Percentiles rank a stretch among this genome's conserved stretches.
Conservation (phyloP, 2,888 invertebrate species). For the Epirrhoe tristata region DNA sequence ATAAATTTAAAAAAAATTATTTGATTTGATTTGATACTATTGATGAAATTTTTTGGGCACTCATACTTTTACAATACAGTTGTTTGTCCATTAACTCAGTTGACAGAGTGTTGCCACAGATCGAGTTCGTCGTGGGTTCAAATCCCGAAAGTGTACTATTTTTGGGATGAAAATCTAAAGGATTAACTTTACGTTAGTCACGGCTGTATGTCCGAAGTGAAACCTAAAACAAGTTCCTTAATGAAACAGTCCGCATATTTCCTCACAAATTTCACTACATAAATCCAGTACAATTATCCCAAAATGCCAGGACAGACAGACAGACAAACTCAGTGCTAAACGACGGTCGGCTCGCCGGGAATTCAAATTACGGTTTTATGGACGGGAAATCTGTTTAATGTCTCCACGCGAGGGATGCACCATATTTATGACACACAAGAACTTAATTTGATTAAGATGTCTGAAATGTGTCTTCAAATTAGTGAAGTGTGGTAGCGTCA, state of each 20-base stretch:
- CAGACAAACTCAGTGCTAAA: slow-evolving; percentile 38
- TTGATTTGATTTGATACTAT: too few relatives aligned
- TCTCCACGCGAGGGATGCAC: slow-evolving; percentile 53
- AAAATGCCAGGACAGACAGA: slow-evolving; percentile 40
- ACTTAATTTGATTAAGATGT: slow-evolving; percentile 46
- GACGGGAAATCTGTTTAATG: slow-evolving; percentile 79
- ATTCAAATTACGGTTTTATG: slow-evolving; percentile 83
- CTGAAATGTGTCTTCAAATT: slow-evolving; percentile 11
- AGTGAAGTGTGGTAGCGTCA: neutral
- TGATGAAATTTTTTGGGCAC: too few relatives aligned
- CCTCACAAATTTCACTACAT: slow-evolving; percentile 13
- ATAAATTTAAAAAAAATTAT: too few relatives aligned
- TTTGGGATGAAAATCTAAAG: too few relatives aligned
- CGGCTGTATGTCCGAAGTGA: too few relatives aligned
- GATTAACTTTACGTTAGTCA: too few relatives aligned
- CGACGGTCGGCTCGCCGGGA: slow-evolving; percentile 65
- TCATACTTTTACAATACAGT: too few relatives aligned
- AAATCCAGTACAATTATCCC: slow-evolving; percentile 29
- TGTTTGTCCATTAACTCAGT: too few relatives aligned
- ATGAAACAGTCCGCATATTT: neutral
- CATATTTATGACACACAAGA: slow-evolving; percentile 31
- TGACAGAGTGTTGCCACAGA: too few relatives aligned
- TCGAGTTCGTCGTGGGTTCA: too few relatives aligned
- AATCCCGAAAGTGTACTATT: too few relatives aligned
- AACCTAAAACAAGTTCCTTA: neutral